phyloP scores from a whole-genome alignment of 2,888 invertebrate genomes.

The Subacronicta megacephala region DNA sequence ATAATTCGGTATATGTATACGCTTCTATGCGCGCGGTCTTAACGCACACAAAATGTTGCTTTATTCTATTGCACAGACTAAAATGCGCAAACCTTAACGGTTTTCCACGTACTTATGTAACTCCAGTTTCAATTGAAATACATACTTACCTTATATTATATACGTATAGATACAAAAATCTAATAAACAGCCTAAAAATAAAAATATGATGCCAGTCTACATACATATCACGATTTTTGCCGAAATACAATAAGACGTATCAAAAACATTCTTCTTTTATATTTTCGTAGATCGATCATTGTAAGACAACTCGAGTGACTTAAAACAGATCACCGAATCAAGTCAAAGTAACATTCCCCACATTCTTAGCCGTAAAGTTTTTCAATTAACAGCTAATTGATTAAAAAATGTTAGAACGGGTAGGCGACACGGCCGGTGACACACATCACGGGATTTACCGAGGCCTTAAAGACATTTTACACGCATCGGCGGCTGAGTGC shows the following conservation, averaged over 20 bases:
- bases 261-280: background rate
- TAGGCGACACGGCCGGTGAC: slow-evolving; percentile 60
- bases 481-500: slow-evolving; percentile 84
- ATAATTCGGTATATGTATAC: no score
- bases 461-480: slow-evolving; percentile 83
- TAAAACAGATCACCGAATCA: slow-evolving; percentile 55
- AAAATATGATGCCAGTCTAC: no score
- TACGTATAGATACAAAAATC: slow-evolving; percentile 51
- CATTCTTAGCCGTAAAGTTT: slow-evolving; percentile 73
- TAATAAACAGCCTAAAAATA: slow-evolving; percentile 6
- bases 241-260: background rate
- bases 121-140: background rate
- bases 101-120: slow-evolving; percentile 2
- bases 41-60: slow-evolving; percentile 24
- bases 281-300: slow-evolving; percentile 3
- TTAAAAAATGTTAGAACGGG: slow-evolving; percentile 69
- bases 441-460: slow-evolving; percentile 75
- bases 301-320: slow-evolving; percentile 8
- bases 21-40: no score
- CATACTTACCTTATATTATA: no score
- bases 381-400: slow-evolving; percentile 85
- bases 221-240: background rate
- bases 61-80: slow-evolving; percentile 28
- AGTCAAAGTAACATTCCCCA: slow-evolving; percentile 64
- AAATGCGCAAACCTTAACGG: slow-evolving; percentile 20